Evolutionary conservation across 2,888 invertebrate species (phyloP), one percentile per base, ranked within the genome.

Genomic region (Melolontha melolontha): DNA sequence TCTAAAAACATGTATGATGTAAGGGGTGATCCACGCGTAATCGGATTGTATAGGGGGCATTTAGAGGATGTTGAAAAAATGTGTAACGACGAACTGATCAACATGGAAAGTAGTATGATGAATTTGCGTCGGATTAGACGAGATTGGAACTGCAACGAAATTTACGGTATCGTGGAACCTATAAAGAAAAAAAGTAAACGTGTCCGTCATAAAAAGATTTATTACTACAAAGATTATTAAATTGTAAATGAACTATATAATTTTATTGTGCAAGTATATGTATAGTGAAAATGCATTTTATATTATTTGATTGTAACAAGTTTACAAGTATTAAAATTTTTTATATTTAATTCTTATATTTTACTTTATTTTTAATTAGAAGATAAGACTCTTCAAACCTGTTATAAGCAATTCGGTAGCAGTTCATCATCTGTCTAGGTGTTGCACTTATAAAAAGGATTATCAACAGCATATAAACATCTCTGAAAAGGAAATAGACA

Each of bases 61-160:
- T 52, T 73, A 50, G 67, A 70, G 44, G 66, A 74, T 11, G 69
- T 72, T 16, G 70, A 70, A 11, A 71, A 41, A 55, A 67, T 71
- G 70, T 73, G 72, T 41, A 29, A 67, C 40, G 64, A 59, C 29
- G 73, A 73, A 34, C 47, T 72, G 49, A 14, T 64, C 40, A 73
- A 71, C 42, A 69, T 73, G 68, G 62, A 72, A 17, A 62, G 40
- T 11, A 69, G 64, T 22, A 51, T 71, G 14, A 65, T 49, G 40
- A 47, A 67, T 51, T 63, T 71, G 49, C 64, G 64, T 12, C 59
- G 64, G 16, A 62, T 71, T 22, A 54, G 63, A 16, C 57, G 65
- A 1, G 68, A 65, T 27, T 68, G 64, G 64, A 62, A 68, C 39
- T 68, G 65, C 27, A 49, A 68, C 47, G 68, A 68, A 50, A 34